Base-by-base conservation (phyloP, 1,140 invertebrate species). In the Thereuonema tuberculata region DNA sequence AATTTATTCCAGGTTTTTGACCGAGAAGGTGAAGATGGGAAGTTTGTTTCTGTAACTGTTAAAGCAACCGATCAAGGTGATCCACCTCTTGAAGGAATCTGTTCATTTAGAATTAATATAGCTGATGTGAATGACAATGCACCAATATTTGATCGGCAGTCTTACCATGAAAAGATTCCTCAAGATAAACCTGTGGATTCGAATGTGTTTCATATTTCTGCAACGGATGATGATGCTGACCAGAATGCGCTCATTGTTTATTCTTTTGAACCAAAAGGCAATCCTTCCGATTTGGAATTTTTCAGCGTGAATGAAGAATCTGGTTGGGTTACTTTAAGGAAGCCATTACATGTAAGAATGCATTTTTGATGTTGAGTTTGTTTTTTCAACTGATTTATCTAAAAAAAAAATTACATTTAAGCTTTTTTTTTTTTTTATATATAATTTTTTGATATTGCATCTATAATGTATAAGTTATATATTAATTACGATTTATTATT, bases 111-210 rank as follows among this genome's bases (percentile, higher is more conserved):
- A 77, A 84, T 93, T 27, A 83, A 82, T 53, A 86, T 92, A 62
- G 80, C 81, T 68, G 90, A 93, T 74, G 82, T 89, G 65, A 93
- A 93, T 74, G 90, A 93, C 70, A 93, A 92, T 67, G 71, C 76
- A 1, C 89, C 89, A 1, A 81, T 86, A 53, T 90, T 92, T 73
- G 89, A 93, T 68, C 9, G 61, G 23, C 2, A 27, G 20, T 3
- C 65, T 37, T 70, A 70, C 27, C 58, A 62, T 27, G 69, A 70
- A 62, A 69, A 67, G 54, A 66, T 70, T 1, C 69, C 69, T 53
- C 66, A 70, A 29, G 68, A 65, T 17, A 43, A 29, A 27, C 63
- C 64, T 24, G 61, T 65, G 24, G 67, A 66, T 24, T 65, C 61
- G 20, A 67, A 64, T 56, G 63, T 70, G 24, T 53, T 70, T 17